Percentiles rank a stretch among this genome's conserved stretches.
These are phyloP conservation scores for Eulemur rubriventer DNA, from an alignment of 2,797 vertebrate genomes.

Conservation along the genomic window DNA sequence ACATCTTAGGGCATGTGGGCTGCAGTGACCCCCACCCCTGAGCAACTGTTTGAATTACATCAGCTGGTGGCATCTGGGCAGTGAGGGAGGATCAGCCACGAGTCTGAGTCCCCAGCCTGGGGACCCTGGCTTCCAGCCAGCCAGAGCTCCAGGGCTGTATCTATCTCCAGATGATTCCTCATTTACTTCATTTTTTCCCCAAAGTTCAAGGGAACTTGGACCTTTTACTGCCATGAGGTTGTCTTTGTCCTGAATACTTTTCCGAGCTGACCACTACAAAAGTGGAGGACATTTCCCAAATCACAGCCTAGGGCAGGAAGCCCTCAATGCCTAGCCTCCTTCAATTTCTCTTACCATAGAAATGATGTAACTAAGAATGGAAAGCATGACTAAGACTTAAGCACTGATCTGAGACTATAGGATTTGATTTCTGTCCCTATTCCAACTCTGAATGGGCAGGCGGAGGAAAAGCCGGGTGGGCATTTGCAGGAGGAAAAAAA, in stretches of 20 bases:
- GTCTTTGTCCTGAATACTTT: background rate
- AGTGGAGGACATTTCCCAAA: background rate
- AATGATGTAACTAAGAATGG: background rate
- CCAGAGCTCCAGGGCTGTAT: background rate
- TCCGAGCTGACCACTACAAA: background rate
- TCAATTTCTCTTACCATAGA: background rate
- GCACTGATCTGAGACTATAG: background rate
- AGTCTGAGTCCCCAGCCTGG: background rate
- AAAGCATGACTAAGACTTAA: background rate
- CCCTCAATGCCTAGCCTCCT: background rate
- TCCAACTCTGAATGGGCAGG: background rate
- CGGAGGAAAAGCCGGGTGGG: background rate
- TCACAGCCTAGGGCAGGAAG: background rate
- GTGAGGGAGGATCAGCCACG: background rate
- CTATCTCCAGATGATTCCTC: background rate
- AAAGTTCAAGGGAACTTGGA: background rate
- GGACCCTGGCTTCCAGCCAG: background rate
- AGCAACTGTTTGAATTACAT: constrained; percentile 30
- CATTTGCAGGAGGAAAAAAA: background rate
- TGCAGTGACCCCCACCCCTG: background rate
- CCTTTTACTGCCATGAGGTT: background rate
- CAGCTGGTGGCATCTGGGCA: background rate
- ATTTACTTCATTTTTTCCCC: background rate
- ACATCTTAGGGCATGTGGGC: background rate
- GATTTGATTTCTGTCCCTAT: background rate